Base-by-base conservation (phyloP, 92 coral and sea anemone genomes). In the Ricordea florida region DNA sequence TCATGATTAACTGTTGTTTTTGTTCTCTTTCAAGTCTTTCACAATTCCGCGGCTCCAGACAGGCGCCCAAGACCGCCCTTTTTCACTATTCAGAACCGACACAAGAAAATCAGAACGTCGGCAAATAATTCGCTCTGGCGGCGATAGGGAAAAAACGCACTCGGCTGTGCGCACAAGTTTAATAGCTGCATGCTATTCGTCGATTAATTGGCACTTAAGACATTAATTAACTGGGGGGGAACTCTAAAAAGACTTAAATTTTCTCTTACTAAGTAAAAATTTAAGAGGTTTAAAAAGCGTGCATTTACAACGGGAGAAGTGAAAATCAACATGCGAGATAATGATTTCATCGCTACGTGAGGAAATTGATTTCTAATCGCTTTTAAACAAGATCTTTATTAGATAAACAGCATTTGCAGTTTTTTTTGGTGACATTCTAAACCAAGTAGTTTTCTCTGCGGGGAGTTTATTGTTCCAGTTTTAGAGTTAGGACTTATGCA, bases 391-490 rank as follows among this genome's bases (percentile, higher is more conserved):
- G 77, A 70, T 70, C 40, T 55, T 70, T 70, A 70, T 56, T 52
- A 38, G 77, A 70, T 70, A 70, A 70, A 70, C 14, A 53, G 20
- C 42, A 29, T 52, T 53, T 70, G 53, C 65, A 11, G 66, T 65
- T 70, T 43, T 32, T 70, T 53, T 17, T 40, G 42, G 55, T 18
- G 65, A 3, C 66, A 70, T 70, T 70, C 53, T 70, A 70, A 70
- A 70, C 77, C 53, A 8, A 32, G 64, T 55, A 38, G 77, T 70
- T 70, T 69, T 70, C 77, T 14, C 77, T 40, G 77, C 77, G 77
- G 77, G 77, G 42, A 40, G 65, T n/a, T 70, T 52, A 53, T 53
- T 70, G 64, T 55, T 70, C 29, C 47, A 3, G 31, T 32, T 37
- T 49, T 36, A 36, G 3, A 60, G 26, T 2, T 3, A 40, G 41